Conservation (phyloP, 2,113 vertebrate genomes). For the Psophia crepitans region DNA sequence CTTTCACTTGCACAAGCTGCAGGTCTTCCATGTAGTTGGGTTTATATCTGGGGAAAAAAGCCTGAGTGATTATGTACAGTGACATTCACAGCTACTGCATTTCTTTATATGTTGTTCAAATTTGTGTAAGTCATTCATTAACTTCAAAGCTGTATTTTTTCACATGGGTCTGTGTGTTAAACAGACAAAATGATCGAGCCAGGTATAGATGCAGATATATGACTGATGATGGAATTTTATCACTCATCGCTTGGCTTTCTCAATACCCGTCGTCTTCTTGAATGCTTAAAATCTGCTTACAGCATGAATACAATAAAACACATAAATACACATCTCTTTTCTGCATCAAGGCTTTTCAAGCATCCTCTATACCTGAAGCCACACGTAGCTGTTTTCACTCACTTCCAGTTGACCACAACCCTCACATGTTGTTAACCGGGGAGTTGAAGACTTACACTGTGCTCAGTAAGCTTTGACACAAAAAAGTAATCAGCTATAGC, state of each 20-base stretch:
- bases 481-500: background rate
- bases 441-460: background rate
- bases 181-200: background rate
- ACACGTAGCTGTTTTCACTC: background rate
- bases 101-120: background rate
- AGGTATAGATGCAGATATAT: background rate
- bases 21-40: background rate
- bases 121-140: background rate
- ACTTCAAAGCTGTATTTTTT: background rate
- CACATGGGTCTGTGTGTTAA: background rate
- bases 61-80: background rate
- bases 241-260: background rate
- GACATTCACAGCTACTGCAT: background rate
- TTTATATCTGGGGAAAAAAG: background rate
- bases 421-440: rapidly evolving
- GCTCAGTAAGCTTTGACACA: background rate
- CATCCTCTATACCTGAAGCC: background rate
- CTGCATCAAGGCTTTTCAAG: background rate
- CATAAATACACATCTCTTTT: background rate
- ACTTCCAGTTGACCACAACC: background rate
- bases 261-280: background rate
- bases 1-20: background rate
- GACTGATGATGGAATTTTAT: background rate
- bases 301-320: background rate
- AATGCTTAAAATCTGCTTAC: background rate